A percentile compares a stretch with the other conserved stretches of the same genome.
These are phyloP conservation scores for Tetanocera ferruginea DNA, from an alignment of 2,888 invertebrate species.

Conservation along the genomic window DNA sequence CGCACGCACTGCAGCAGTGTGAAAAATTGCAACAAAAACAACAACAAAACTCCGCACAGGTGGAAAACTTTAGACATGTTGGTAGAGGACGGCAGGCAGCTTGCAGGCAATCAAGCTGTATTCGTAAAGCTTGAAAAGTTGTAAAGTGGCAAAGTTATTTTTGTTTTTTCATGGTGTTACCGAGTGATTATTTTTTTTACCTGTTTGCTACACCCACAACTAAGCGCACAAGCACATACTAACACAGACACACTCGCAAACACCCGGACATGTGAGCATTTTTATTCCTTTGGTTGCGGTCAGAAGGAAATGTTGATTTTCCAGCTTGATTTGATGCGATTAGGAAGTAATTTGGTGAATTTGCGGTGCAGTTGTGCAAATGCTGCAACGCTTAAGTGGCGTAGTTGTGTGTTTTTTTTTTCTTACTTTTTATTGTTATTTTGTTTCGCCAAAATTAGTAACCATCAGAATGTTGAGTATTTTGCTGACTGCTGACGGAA, in stretches of 20 bases:
- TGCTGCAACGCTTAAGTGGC: not conserved
- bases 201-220: slow-evolving; percentile 29
- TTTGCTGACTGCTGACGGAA: not conserved
- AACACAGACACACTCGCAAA: not conserved
- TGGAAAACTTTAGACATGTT: slow-evolving; percentile 16
- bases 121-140: not conserved
- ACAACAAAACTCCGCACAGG: slow-evolving; percentile 16
- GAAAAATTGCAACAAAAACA: slow-evolving; percentile 41
- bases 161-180: not conserved
- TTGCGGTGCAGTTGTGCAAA: not conserved
- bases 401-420: not conserved
- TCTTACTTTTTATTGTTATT: no score
- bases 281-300: not conserved
- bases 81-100: not conserved
- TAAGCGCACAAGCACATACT: slow-evolving; percentile 36
- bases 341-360: slow-evolving; percentile 61
- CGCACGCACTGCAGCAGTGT: slow-evolving; percentile 41
- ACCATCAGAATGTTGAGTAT: not conserved
- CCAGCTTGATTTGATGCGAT: slow-evolving; percentile 53
- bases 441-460: not conserved
- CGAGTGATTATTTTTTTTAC: slow-evolving; percentile 6
- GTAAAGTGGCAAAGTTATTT: not conserved
- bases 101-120: no score
- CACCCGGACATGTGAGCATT: not conserved
- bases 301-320: slow-evolving; percentile 33